A percentile compares a stretch with the other conserved stretches of the same genome.
Conservation (phyloP, 2,888 invertebrate species). For the Zelleria hepariella region DNA sequence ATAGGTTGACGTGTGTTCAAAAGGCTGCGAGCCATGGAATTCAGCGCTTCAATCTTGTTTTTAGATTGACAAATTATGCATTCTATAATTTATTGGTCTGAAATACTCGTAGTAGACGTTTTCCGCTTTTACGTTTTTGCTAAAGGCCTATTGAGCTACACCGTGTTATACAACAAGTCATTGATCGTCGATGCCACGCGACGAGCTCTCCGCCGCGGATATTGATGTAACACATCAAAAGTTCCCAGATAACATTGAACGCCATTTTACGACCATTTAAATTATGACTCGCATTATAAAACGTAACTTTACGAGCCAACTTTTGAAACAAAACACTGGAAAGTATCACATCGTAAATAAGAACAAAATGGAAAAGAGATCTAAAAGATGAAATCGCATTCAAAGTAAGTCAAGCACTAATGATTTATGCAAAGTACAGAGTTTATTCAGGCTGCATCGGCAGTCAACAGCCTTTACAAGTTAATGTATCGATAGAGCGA, state of each 20-base stretch:
- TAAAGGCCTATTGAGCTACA: not conserved
- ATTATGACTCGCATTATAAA: not conserved
- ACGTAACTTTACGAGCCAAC: not conserved
- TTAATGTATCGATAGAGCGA: not conserved
- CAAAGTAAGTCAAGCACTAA: not conserved
- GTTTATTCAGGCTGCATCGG: not conserved
- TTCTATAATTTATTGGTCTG: no score
- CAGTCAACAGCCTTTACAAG: not conserved
- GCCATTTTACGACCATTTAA: not conserved
- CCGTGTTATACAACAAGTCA: not conserved
- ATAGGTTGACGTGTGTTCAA: no score
- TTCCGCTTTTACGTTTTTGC: not conserved
- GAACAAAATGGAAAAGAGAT: not conserved
- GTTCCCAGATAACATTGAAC: not conserved
- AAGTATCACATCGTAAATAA: not conserved
- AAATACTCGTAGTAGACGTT: not conserved
- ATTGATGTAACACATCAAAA: not conserved
- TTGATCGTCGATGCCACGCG: not conserved
- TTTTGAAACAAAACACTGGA: not conserved
- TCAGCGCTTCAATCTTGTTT: no score
- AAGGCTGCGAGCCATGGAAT: no score
- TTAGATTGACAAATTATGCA: no score
- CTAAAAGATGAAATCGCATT: not conserved
- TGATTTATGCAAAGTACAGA: not conserved
- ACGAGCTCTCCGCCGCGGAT: not conserved